Base-by-base conservation (phyloP, 2,113 vertebrate genomes). In the Eleginops maclovinus region DNA sequence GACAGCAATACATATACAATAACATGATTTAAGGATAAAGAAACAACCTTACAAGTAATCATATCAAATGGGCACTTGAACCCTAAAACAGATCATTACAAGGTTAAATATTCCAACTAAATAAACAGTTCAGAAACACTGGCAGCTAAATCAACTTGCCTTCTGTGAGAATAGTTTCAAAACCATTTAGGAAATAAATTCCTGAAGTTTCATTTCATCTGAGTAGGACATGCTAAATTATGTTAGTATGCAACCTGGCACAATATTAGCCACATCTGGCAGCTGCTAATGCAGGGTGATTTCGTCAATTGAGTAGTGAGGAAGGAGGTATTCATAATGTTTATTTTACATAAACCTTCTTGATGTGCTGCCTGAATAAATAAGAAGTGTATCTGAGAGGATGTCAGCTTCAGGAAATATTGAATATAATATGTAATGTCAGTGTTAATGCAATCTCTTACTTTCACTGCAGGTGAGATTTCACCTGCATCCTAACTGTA, bases 401-500 rank as follows among this genome's bases (percentile, higher is more conserved):
- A 4, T 60, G 66, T 56, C 59, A 60, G 54, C 41, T 53, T 70
- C 4, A 73, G 75, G 56, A 81, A 75, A 68, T 43, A 50, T 9
- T 6, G 28, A 24, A 51, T 75, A 51, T 68, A 81, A 79, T 44
- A 60, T 59, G 73, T 47, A 60, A 77, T 9, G 44, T 58, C 53
- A 67, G 26, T 55, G 50, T 66, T 79, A 62, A 66, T 72, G 50
- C 6, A n/a, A n/a, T 9, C 12, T 71, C 40, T 43, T 14, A 62
- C 19, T 77, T 54, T 63, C 51, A 72, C 81, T 86, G 60, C 69
- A 67, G 59, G 63, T 86, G 72, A 79, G 41, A 82, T 41, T 60
- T 46, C 21, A 28, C 26, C 51, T 49, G 28, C 47, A 68, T 28
- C n/a, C 9, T 68, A 41, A 47, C 9, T n/a, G 67, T 56, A 36